A percentile compares a stretch with the other conserved stretches of the same genome.
Conservation (phyloP, 2,888 invertebrate genomes). For the Sycophila texana region DNA sequence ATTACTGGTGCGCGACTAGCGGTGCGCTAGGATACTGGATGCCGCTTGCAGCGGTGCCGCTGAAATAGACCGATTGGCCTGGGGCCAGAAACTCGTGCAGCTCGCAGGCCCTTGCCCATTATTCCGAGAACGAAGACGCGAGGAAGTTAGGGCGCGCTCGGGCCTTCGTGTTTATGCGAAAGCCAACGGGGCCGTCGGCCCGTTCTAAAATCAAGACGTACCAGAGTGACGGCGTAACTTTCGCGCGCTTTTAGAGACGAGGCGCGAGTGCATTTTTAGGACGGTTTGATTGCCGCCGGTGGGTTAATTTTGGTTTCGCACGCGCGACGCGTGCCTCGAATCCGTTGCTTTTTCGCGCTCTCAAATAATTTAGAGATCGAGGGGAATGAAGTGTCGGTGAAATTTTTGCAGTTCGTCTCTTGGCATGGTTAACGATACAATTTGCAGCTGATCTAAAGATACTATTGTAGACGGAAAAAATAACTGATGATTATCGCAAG, state of each 20-base stretch:
- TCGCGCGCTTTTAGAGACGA: not conserved
- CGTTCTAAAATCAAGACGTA: conserved; percentile 12
- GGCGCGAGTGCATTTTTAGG: not conserved
- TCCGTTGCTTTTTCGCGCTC: too few relatives aligned
- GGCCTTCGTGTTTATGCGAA: conserved; percentile 24
- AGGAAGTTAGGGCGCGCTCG: conserved; percentile 18
- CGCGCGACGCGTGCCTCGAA: too few relatives aligned
- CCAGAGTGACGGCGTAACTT: conserved; percentile 5
- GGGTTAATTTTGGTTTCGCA: not conserved
- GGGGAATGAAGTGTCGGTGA: too few relatives aligned
- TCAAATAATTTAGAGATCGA: too few relatives aligned
- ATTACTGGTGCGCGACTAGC: conserved; percentile 54
- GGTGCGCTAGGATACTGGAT: not conserved
- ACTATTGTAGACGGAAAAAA: too few relatives aligned
- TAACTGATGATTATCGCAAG: too few relatives aligned
- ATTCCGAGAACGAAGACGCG: conserved; percentile 41
- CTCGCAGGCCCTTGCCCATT: conserved; percentile 21
- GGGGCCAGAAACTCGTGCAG: conserved; percentile 10
- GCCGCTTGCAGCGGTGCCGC: conserved; percentile 27
- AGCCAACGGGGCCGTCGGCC: conserved; percentile 11
- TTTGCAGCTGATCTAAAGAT: too few relatives aligned
- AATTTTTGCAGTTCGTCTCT: too few relatives aligned
- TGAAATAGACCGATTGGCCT: conserved; percentile 48
- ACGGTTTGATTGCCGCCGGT: not conserved
- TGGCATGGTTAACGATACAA: too few relatives aligned